A percentile compares a stretch with the other conserved stretches of the same genome.
Evolutionary conservation across 2,113 vertebrate genomes (phyloP).

Genomic region (Alosa alosa): DNA sequence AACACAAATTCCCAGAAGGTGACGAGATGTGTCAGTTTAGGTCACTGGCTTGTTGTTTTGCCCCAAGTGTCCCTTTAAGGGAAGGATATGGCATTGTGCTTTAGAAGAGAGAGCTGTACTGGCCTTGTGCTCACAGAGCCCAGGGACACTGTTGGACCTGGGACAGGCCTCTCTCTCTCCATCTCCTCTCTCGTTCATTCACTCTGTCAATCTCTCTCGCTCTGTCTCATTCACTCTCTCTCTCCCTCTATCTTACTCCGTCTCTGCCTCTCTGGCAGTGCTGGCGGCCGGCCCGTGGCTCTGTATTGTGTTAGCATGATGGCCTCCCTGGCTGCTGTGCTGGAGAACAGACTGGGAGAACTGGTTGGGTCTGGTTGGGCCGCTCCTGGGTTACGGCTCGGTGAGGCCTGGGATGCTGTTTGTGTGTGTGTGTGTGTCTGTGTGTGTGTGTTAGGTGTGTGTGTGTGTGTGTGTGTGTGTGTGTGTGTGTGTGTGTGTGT

Average conservation of each 20-base stretch:
- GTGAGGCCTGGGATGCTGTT: not conserved
- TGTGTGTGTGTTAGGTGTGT: constrained; percentile 1
- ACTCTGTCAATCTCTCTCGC: not conserved
- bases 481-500: not conserved
- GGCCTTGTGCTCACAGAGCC: not conserved
- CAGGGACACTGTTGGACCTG: not conserved
- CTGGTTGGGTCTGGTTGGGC: not conserved
- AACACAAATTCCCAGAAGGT: not conserved
- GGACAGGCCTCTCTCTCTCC: not conserved
- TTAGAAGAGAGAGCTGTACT: not conserved
- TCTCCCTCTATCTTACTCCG: not conserved
- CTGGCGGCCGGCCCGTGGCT: not conserved
- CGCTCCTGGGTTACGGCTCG: not conserved
- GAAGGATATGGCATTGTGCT: not conserved
- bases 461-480: not conserved
- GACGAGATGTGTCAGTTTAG: not conserved
- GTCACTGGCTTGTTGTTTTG: not conserved
- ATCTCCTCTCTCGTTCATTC: not conserved
- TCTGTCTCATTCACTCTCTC: not conserved
- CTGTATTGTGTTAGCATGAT: constrained; percentile 1
- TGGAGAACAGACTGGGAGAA: not conserved
- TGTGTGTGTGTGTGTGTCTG: not conserved
- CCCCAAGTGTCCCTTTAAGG: not conserved
- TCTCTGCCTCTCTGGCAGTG: not conserved
- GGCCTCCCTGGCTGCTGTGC: not conserved